phyloP scores from a whole-genome alignment of 2,113 vertebrate genomes.

The Formicarius rufipectus region DNA sequence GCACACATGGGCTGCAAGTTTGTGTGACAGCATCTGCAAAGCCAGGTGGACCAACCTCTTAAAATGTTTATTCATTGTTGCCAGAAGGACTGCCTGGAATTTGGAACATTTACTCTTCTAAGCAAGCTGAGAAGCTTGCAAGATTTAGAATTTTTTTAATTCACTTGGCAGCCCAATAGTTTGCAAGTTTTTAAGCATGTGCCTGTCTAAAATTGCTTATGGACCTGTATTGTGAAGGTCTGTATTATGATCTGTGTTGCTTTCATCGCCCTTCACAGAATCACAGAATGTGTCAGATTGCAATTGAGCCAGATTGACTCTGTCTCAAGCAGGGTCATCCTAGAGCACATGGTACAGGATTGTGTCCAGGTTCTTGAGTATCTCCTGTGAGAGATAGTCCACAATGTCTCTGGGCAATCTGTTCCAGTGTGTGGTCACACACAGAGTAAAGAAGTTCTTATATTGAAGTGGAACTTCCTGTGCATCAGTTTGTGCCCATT shows the following conservation, averaged over 20 bases:
- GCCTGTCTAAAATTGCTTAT: neutral
- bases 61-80: neutral
- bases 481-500: neutral
- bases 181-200: neutral
- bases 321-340: neutral
- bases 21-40: neutral
- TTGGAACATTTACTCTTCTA: neutral
- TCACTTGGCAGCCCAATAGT: neutral
- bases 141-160: neutral
- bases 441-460: neutral
- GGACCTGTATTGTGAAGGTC: neutral
- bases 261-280: neutral
- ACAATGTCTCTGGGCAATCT: neutral
- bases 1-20: neutral
- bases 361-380: neutral
- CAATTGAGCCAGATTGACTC: too few relatives aligned
- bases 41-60: neutral
- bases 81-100: neutral
- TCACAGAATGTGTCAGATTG: neutral
- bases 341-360: neutral
- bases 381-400: neutral
- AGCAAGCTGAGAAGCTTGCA: neutral
- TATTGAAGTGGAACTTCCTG: neutral
- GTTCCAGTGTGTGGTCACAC: neutral
- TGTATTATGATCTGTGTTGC: neutral